Percentiles rank a stretch among this genome's conserved stretches.
Conservation (phyloP, 2,888 invertebrate genomes). For the Helobdella robusta region DNA sequence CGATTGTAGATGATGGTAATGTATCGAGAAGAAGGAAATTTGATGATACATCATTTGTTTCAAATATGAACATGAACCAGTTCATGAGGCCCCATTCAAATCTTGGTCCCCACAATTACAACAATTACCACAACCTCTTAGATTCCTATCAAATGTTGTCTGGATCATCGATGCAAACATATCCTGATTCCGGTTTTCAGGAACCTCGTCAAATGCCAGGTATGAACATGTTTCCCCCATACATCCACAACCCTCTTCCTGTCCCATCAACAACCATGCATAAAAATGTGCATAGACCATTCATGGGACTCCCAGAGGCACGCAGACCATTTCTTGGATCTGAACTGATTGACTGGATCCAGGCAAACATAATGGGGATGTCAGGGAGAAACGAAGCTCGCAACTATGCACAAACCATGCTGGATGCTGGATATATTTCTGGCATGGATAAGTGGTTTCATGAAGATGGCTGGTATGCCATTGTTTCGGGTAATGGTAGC, state of each 20-base stretch:
- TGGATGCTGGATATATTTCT: conserved; percentile 22
- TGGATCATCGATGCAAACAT: background rate
- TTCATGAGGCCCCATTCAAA: too few species aligned
- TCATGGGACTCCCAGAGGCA: background rate
- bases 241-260: background rate
- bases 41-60: too few species aligned
- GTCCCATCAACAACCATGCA: background rate
- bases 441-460: conserved; percentile 16
- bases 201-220: too few species aligned
- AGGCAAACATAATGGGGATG: conserved; percentile 20
- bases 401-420: conserved; percentile 22
- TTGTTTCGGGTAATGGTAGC: background rate
- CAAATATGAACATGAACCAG: too few species aligned
- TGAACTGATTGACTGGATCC: conserved; percentile 28
- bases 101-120: too few species aligned
- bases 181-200: conserved; percentile 19
- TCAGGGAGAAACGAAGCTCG: conserved; percentile 22
- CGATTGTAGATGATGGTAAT: background rate
- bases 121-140: background rate
- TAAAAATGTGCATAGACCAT: too few species aligned
- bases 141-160: background rate
- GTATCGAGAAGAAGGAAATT: background rate
- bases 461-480: conserved; percentile 22
- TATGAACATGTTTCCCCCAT: background rate
- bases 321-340: conserved; percentile 23